Percentiles rank a stretch among this genome's conserved stretches.
Evolutionary conservation across 1,140 invertebrate genomes (phyloP).

Genomic region (Ditylenchus dipsaci): DNA sequence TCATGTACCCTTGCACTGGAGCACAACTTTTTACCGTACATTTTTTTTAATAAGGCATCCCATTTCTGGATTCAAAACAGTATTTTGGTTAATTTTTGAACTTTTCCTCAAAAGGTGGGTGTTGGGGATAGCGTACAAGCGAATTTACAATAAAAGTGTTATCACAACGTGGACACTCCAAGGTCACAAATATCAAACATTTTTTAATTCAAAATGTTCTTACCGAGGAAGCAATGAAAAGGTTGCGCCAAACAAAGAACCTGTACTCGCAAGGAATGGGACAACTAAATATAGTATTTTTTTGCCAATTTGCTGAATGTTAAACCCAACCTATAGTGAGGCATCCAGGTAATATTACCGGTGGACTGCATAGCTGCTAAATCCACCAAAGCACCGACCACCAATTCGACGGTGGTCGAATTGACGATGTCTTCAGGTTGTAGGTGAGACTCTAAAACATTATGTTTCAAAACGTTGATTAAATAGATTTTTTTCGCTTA

Average conservation of each 20-base stretch:
- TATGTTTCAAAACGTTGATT: background rate
- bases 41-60: no score
- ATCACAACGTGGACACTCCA: no score
- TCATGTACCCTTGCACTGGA: no score
- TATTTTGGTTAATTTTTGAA: no score
- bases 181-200: background rate
- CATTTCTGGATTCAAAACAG: no score
- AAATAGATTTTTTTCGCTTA: no score
- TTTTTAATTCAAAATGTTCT: no score
- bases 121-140: no score
- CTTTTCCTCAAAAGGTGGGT: no score
- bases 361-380: conserved; percentile 34
- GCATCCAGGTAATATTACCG: conserved; percentile 31
- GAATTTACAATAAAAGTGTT: no score
- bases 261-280: conserved; percentile 41
- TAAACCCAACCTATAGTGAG: conserved; percentile 33
- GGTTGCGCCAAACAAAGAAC: conserved; percentile 44
- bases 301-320: background rate
- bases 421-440: conserved; percentile 37
- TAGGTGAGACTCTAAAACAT: conserved; percentile 12
- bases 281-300: conserved; percentile 31
- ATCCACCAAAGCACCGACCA: conserved; percentile 31
- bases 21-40: no score
- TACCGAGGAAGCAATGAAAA: conserved; percentile 18
- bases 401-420: conserved; percentile 21